phyloP scores from a whole-genome alignment of 35 echinoderm and acorn worm species.

The Apostichopus californicus region DNA sequence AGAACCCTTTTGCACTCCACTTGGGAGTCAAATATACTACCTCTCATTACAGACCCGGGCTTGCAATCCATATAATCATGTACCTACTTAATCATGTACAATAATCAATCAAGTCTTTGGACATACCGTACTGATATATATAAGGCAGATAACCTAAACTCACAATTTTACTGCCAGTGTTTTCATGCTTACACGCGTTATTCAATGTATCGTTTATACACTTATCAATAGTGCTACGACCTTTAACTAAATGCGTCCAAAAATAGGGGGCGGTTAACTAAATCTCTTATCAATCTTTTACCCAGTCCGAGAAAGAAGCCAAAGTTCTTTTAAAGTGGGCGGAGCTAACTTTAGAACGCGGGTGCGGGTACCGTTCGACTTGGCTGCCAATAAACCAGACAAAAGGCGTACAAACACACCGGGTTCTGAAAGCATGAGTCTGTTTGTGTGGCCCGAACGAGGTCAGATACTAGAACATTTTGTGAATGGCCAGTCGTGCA shows the following conservation, averaged over 20 bases:
- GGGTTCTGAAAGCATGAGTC: too few species aligned
- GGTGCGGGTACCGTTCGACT: background rate
- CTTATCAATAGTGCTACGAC: background rate
- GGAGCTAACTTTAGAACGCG: background rate
- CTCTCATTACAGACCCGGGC: too few species aligned
- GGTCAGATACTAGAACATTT: slow-evolving; percentile 1
- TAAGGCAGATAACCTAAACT: too few species aligned
- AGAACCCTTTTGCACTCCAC: too few species aligned
- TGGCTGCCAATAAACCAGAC: background rate
- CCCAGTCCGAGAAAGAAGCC: background rate
- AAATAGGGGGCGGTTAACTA: background rate
- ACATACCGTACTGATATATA: too few species aligned
- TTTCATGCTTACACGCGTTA: too few species aligned
- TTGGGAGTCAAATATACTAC: too few species aligned
- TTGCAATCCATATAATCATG: too few species aligned
- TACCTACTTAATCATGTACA: too few species aligned
- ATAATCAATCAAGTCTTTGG: too few species aligned
- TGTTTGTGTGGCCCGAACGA: slow-evolving; percentile 23
- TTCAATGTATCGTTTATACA: too few species aligned
- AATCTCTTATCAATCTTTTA: background rate
- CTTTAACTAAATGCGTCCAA: background rate
- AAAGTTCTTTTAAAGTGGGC: background rate
- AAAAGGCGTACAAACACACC: background rate
- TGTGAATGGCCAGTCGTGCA: slow-evolving; percentile 16
- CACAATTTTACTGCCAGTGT: too few species aligned